Percentiles rank a stretch among this genome's conserved stretches.
phyloP scores from a whole-genome alignment of 2,113 vertebrate species.

The Brienomyrus longianalis region DNA sequence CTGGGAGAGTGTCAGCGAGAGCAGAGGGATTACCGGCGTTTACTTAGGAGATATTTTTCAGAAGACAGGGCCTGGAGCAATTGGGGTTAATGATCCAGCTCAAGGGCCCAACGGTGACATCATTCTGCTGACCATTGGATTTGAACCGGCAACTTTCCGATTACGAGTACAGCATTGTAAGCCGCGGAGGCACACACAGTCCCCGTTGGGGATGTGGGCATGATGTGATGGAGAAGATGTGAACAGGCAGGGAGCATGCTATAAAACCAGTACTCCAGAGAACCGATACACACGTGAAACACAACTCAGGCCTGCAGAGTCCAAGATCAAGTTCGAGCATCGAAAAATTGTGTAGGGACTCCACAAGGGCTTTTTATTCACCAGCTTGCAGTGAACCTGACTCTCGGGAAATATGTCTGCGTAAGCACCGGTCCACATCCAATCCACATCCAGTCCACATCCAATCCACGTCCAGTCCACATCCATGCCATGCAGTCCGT shows the following conservation, averaged over 20 bases:
- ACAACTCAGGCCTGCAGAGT: not conserved
- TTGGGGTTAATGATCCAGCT: not conserved
- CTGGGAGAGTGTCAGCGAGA: not conserved
- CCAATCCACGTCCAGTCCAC: not conserved
- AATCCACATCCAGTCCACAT: not conserved
- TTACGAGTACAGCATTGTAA: not conserved
- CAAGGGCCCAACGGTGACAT: not conserved
- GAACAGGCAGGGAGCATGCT: not conserved
- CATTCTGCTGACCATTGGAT: not conserved
- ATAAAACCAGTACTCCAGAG: not conserved
- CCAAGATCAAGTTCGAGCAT: not conserved
- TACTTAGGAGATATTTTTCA: not conserved
- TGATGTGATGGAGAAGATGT: not conserved
- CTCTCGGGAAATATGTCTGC: not conserved
- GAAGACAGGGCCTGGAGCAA: not conserved
- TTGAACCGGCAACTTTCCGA: not conserved
- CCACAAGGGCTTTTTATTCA: not conserved
- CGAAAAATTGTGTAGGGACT: not conserved
- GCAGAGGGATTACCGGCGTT: not conserved
- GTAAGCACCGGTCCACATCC: not conserved
- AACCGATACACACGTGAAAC: not conserved
- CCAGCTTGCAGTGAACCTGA: not conserved
- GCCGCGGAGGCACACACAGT: not conserved
- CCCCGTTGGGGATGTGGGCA: not conserved
- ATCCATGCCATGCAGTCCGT: not conserved